phyloP scores from a whole-genome alignment of 1,140 invertebrate genomes.

The Pristionchus pacificus region DNA sequence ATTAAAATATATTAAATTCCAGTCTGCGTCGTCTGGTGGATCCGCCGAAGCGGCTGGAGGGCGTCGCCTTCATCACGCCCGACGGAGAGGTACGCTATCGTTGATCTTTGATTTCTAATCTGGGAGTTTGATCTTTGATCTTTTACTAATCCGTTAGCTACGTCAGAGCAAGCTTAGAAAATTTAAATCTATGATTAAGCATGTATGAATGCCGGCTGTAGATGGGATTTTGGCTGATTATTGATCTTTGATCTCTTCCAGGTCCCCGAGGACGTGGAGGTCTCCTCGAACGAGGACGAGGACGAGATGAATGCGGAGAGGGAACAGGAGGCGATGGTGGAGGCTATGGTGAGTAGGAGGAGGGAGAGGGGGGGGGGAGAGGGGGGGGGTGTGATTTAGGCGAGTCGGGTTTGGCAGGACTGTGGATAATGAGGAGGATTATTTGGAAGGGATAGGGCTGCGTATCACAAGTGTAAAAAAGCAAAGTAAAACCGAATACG shows the following conservation, averaged over 20 bases:
- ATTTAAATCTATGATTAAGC: too few species aligned
- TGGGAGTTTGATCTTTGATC: too few species aligned
- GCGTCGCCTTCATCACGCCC: slow-evolving; percentile 17
- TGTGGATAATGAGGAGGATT: too few species aligned
- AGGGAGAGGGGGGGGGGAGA: too few species aligned
- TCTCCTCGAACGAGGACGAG: not conserved
- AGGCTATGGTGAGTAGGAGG: not conserved
- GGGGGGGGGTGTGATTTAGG: too few species aligned
- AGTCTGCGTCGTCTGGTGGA: slow-evolving; percentile 16
- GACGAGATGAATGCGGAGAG: not conserved
- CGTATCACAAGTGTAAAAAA: too few species aligned
- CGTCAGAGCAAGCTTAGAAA: not conserved
- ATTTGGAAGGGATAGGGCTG: too few species aligned
- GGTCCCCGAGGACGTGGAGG: not conserved
- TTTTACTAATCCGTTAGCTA: too few species aligned
- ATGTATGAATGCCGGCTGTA: not conserved
- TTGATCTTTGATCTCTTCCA: not conserved
- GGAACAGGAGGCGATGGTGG: not conserved
- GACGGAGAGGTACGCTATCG: slow-evolving; percentile 22
- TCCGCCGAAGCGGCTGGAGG: slow-evolving; percentile 17
- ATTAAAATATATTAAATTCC: not conserved
- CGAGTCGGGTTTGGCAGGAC: too few species aligned
- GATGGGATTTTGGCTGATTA: not conserved
- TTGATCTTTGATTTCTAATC: too few species aligned
- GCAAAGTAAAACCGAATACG: too few species aligned